Percentiles rank a stretch among this genome's conserved stretches.
Evolutionary conservation across 2,113 vertebrate genomes (phyloP).

Genomic region (Ursus arctos): DNA sequence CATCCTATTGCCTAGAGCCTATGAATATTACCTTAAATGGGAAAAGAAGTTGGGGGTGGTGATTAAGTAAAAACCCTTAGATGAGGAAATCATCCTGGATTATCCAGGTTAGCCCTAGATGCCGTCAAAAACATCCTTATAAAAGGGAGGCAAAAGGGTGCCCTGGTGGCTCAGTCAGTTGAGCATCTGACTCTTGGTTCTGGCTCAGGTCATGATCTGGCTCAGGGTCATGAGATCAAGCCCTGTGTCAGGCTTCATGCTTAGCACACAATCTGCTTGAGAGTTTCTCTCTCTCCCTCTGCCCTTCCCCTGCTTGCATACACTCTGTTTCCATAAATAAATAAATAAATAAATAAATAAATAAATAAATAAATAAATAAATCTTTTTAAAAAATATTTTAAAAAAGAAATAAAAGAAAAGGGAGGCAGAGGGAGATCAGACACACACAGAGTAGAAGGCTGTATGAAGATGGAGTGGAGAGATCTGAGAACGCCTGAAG

Average conservation of each 20-base stretch:
- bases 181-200: not conserved
- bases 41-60: not conserved
- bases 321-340: not conserved
- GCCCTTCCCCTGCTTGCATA: not conserved
- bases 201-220: not conserved
- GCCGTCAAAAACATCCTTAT: not conserved
- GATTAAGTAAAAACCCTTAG: not conserved
- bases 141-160: not conserved
- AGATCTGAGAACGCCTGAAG: not conserved
- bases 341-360: not conserved
- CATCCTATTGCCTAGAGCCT: not conserved
- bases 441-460: not conserved
- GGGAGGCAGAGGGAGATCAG: not conserved
- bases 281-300: not conserved
- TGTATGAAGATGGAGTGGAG: not conserved
- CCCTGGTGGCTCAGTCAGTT: not conserved
- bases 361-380: not conserved
- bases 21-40: not conserved
- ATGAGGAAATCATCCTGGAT: not conserved
- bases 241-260: not conserved
- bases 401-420: not conserved
- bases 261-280: not conserved
- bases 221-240: not conserved
- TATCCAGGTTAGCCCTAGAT: not conserved
- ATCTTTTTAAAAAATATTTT: not conserved